Evolutionary conservation across 1,140 invertebrate species (phyloP), one percentile per base, ranked within the genome.

Genomic region (Oreohelix idahoensis): DNA sequence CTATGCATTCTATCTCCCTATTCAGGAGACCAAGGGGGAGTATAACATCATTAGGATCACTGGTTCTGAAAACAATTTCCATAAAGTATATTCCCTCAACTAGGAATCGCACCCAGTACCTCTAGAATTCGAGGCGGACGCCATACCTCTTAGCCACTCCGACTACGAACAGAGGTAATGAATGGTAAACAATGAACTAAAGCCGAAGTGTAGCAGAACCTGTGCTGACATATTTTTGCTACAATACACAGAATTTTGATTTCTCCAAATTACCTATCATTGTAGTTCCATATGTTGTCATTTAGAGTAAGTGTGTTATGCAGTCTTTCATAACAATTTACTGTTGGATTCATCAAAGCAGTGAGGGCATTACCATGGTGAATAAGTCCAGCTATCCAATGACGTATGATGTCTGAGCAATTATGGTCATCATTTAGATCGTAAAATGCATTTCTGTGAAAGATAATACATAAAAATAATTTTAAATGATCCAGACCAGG

Each of bases 281-380:
- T 45, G 38, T 73, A 73, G 20, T 73, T 73, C 71, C 71, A 73
- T 39, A 73, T 45, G n/a, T 73, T 73, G 20, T 73, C 36, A 23
- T 32, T 42, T 39, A 36, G 71, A 11, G 71, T 42, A 42, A 73
- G 29, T 0, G 20, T 42, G 36, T 26, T 8, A 42, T 73, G 71
- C 2, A 73, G 71, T 73, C 71, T 73, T 42, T 73, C 71, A 73
- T 42, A 73, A 73, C 71, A 73, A 32, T 73, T 73, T 4, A 73
- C 36, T 39, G 71, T 73, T 39, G 71, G 71, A 45, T 73, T 73
- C 36, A 73, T 42, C 36, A 73, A 32, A 26, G 71, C 71, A 20
- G 42, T 39, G 0, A 73, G 71, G 23, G 71, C 71, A 29, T 39
- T 39, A 8, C 36, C 71, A 73, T 73, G 71, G 42, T 42, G 71